phyloP scores from a whole-genome alignment of 2,888 invertebrate genomes.

The Hypomecis atomaria region DNA sequence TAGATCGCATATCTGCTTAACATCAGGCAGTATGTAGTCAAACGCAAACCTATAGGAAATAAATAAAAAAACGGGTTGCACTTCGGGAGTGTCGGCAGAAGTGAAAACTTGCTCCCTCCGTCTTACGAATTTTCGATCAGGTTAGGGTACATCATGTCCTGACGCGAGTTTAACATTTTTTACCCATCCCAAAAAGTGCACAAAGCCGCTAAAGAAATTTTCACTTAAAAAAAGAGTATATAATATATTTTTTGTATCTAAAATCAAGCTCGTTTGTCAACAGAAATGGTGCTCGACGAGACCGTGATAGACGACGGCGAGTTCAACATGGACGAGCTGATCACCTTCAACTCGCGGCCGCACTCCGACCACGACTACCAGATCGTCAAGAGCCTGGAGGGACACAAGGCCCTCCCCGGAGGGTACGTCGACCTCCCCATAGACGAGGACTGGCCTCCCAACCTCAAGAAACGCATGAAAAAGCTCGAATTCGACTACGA shows the following conservation, averaged over 20 bases:
- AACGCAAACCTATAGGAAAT: no score
- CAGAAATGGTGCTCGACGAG: conserved; percentile 77
- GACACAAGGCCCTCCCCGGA: conserved; percentile 58
- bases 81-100: no score
- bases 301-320: conserved; percentile 84
- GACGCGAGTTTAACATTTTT: no score
- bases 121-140: no score
- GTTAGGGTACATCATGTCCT: no score
- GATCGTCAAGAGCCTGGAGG: conserved; percentile 65
- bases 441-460: conserved; percentile 86
- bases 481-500: conserved; percentile 73
- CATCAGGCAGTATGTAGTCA: no score
- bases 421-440: conserved; percentile 85
- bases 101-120: no score
- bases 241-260: conserved; percentile 13
- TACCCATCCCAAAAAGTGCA: no score
- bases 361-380: conserved; percentile 82
- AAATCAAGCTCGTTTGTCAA: conserved; percentile 32
- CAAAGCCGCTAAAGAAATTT: no score
- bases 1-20: no score
- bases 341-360: conserved; percentile 81
- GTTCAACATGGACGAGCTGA: conserved; percentile 86
- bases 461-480: conserved; percentile 78
- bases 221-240: no score
- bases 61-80: no score